Conservation (phyloP, 2,113 vertebrate genomes). For the Phaethon lepturus region DNA sequence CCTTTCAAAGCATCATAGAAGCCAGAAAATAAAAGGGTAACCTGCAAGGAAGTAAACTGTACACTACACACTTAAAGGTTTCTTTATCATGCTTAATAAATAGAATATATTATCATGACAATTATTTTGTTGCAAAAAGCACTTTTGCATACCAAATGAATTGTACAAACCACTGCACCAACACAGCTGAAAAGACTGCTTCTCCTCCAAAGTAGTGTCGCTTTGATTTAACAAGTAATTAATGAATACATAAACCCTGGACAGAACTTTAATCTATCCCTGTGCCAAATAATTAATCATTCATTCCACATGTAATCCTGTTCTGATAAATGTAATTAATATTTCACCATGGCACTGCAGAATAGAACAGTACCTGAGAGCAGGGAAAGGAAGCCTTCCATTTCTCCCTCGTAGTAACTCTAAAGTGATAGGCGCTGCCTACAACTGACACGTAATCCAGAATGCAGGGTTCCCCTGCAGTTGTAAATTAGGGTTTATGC, state of each 20-base stretch:
- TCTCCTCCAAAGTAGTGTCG: background rate
- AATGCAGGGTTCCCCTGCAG: background rate
- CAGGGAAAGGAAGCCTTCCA: background rate
- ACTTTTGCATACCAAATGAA: background rate
- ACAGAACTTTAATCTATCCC: conserved; percentile 49
- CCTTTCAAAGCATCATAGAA: background rate
- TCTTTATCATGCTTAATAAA: background rate
- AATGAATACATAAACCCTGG: conserved; percentile 43
- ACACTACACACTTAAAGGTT: background rate
- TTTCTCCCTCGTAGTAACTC: background rate
- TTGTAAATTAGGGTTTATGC: background rate
- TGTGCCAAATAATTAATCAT: conserved; percentile 56
- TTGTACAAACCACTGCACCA: conserved; percentile 2
- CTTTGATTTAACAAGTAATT: conserved; percentile 58
- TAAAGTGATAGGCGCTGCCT: background rate
- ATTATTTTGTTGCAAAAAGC: background rate
- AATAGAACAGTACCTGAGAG: conserved; percentile 7
- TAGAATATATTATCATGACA: background rate
- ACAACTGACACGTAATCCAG: background rate
- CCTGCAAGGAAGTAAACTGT: background rate
- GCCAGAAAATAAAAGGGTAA: background rate
- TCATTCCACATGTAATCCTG: conserved; percentile 38
- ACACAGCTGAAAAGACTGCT: background rate
- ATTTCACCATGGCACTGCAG: conserved; percentile 46
- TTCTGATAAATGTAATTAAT: conserved; percentile 63